Conservation (phyloP, 1,140 invertebrate species). For the Leptopilina boulardi region DNA sequence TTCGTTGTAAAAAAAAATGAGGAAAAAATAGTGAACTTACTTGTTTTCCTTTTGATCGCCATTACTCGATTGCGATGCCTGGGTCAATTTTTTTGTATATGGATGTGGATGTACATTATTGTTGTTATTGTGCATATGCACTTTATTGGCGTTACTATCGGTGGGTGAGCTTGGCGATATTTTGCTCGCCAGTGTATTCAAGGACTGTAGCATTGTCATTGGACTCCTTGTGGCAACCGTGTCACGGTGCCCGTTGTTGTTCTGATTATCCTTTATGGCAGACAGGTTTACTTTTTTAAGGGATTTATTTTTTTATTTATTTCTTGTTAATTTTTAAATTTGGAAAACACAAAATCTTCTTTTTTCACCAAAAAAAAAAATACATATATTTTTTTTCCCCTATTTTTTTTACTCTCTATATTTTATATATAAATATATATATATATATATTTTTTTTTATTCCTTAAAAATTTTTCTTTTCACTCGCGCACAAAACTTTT, state of each 20-base stretch:
- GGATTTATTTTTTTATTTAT: too few species aligned
- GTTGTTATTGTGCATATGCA: conserved; percentile 78
- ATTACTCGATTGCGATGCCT: conserved; percentile 62
- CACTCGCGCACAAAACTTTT: conserved; percentile 44
- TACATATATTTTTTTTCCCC: too few species aligned
- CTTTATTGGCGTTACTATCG: conserved; percentile 74
- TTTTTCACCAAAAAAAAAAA: too few species aligned
- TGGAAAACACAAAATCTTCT: too few species aligned
- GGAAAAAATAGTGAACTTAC: conserved; percentile 62
- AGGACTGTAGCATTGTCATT: conserved; percentile 84
- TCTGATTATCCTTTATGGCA: conserved; percentile 61
- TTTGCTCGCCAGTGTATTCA: conserved; percentile 87
- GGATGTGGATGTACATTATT: conserved; percentile 72
- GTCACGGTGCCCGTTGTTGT: conserved; percentile 56
- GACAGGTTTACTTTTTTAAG: conserved; percentile 63
- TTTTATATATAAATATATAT: too few species aligned
- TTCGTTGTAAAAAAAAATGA: too few species aligned
- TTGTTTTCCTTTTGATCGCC: conserved; percentile 73
- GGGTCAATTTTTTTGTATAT: conserved; percentile 68
- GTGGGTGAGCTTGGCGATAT: conserved; percentile 83
- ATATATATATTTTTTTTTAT: too few species aligned
- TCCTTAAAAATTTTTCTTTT: conserved; percentile 63
- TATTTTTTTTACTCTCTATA: too few species aligned
- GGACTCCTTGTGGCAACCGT: conserved; percentile 60
- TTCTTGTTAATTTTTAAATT: too few species aligned